A percentile compares a stretch with the other conserved stretches of the same genome.
Conservation (phyloP, 1,140 invertebrate species). For the Asobara japonica region DNA sequence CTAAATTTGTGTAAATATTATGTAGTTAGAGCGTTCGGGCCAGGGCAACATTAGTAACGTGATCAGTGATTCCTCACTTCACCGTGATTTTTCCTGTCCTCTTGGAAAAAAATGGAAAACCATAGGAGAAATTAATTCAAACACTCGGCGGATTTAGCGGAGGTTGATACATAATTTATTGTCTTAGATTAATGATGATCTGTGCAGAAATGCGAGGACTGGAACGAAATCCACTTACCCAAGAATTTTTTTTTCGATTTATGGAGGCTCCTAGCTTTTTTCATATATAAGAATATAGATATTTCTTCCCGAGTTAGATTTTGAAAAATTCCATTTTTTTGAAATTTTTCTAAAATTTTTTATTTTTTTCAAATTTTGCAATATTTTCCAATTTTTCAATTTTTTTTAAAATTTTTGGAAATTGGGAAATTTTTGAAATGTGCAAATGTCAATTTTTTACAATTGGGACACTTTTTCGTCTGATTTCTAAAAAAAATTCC, state of each 20-base stretch:
- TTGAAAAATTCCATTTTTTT: no score
- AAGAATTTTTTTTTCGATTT: no score
- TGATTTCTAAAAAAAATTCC: no score
- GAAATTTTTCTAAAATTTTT: no score
- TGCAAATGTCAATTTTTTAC: neutral
- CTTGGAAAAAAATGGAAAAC: neutral
- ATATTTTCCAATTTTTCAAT: no score
- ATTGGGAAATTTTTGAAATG: neutral
- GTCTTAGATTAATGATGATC: conserved; percentile 7
- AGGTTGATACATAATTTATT: conserved; percentile 16
- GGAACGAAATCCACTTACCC: neutral
- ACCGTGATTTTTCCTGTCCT: conserved; percentile 6
- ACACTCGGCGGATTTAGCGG: neutral
- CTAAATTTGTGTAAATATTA: conserved; percentile 11
- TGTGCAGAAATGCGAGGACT: neutral
- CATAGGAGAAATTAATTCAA: neutral
- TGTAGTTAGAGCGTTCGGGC: neutral
- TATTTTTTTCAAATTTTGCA: neutral
- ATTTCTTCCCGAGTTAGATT: no score
- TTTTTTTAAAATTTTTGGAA: no score
- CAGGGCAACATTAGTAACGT: neutral
- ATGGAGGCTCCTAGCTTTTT: no score
- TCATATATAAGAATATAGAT: no score
- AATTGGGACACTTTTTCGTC: neutral
- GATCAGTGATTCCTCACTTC: neutral